Conservation (phyloP, 2,888 invertebrate species). For the Bellardia bayeri region DNA sequence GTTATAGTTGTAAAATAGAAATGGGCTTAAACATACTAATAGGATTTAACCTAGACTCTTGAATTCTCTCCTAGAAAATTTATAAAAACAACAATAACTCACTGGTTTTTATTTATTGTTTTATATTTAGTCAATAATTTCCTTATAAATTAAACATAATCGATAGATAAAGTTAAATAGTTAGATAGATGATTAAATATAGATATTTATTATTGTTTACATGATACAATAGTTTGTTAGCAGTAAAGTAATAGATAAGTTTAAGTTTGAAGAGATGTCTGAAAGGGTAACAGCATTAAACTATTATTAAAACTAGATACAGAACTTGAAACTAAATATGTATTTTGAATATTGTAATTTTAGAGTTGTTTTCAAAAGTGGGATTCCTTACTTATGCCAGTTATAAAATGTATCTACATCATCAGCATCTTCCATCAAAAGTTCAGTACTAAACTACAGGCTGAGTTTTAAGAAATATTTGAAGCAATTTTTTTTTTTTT, state of each 20-base stretch:
- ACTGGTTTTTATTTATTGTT: conserved; percentile 9
- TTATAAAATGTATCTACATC: neutral
- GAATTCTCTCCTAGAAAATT: no score
- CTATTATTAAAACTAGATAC: neutral
- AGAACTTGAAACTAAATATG: neutral
- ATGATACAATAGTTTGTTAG: conserved; percentile 14
- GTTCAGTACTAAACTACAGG: neutral
- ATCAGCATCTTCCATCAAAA: no score
- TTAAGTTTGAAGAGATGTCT: neutral
- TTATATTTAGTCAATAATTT: conserved; percentile 46
- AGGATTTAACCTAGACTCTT: no score
- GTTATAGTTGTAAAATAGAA: no score
- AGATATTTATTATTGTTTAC: conserved; percentile 2
- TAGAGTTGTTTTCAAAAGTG: neutral
- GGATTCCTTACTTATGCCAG: neutral
- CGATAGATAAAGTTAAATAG: conserved; percentile 54
- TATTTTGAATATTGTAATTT: no score
- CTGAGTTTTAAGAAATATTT: conserved; percentile 12
- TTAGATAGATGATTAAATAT: conserved; percentile 46
- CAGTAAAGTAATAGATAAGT: neutral
- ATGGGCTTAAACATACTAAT: no score
- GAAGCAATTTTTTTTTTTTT: neutral
- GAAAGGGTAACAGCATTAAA: neutral
- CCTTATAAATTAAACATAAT: conserved; percentile 63
- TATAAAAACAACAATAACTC: neutral